Base-by-base conservation (phyloP, 1,140 invertebrate species). In the Araneus ventricosus region DNA sequence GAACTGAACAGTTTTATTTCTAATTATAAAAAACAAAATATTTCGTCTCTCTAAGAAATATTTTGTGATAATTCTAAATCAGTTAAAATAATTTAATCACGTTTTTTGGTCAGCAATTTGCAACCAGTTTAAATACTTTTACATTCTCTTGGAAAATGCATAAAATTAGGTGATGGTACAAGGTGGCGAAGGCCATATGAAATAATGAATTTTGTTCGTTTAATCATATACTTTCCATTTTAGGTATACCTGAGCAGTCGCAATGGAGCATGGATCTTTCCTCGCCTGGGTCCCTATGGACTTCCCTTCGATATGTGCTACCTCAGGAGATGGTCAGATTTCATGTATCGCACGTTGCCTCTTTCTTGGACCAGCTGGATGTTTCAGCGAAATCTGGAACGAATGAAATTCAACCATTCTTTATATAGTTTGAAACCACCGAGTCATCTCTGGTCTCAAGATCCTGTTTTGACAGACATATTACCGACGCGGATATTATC, bases 381-480 rank as follows among this genome's bases (percentile, higher is more conserved):
- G 41, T 87, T 93, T 52, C 88, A 93, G 41, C 17, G 88, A 30
- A 79, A 85, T 79, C 34, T 93, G 1, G 82, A 93, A 17, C 22
- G 88, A 22, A 7, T 84, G 93, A 94, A 90, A 61, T 96, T 96
- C 94, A 95, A 96, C 94, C 96, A 96, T 93, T 95, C 95, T 57
- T 61, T 95, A 8, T 96, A 95, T 94, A 94, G 95, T 27, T 94
- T 96, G 30, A 95, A 95, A 90, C 96, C 96, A 45, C 93, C 95
- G n/a, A 95, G 96, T 93, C 75, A 95, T 22, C 45, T 95, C 20
- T 95, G 95, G 57, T 94, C 94, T 24, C 96, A 96, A 79, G 96
- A 96, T 94, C 96, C 96, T 8, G 96, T 96, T 45, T 95, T 96
- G 14, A 96, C 96, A 93, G 96, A 96, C 94, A 95, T 96, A 34